These are phyloP conservation scores for Oeneis ivallda DNA, from an alignment of 2,888 invertebrate species.

Conservation along the genomic window DNA sequence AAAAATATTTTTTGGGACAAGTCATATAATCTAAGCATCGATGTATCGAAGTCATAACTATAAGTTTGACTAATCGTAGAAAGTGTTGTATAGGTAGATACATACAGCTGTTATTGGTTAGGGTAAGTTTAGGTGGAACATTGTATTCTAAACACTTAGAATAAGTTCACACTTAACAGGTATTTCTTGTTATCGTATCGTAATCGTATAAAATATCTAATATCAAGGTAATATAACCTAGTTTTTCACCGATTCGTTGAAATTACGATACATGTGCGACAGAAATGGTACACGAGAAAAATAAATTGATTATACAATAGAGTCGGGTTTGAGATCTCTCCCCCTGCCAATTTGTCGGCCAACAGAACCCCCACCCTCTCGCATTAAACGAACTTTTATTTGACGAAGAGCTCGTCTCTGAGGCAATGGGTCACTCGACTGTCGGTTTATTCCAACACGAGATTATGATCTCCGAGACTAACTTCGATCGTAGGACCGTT, in stretches of 20 bases:
- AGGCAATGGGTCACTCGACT: slow-evolving; percentile 58
- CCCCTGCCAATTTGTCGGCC: slow-evolving; percentile 45
- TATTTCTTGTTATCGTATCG: no score
- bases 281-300: slow-evolving; percentile 19
- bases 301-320: slow-evolving; percentile 21
- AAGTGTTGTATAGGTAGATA: no score
- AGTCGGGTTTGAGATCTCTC: slow-evolving; percentile 35
- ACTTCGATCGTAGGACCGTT: slow-evolving; percentile 19
- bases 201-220: no score
- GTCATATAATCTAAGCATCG: no score
- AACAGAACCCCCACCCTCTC: slow-evolving; percentile 52
- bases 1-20: no score
- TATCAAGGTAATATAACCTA: neutral
- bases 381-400: slow-evolving; percentile 60
- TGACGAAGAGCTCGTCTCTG: slow-evolving; percentile 47
- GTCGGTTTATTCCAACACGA: slow-evolving; percentile 42
- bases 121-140: no score
- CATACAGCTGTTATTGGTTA: no score
- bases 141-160: no score
- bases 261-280: neutral
- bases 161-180: no score
- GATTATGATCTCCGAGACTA: slow-evolving; percentile 37
- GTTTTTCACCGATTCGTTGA: neutral
- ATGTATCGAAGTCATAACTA: no score
- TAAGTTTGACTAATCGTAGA: no score